Percentiles rank a stretch among this genome's conserved stretches.
These are phyloP conservation scores for Euleptes europaea DNA, from an alignment of 2,113 vertebrate genomes.

Conservation along the genomic window DNA sequence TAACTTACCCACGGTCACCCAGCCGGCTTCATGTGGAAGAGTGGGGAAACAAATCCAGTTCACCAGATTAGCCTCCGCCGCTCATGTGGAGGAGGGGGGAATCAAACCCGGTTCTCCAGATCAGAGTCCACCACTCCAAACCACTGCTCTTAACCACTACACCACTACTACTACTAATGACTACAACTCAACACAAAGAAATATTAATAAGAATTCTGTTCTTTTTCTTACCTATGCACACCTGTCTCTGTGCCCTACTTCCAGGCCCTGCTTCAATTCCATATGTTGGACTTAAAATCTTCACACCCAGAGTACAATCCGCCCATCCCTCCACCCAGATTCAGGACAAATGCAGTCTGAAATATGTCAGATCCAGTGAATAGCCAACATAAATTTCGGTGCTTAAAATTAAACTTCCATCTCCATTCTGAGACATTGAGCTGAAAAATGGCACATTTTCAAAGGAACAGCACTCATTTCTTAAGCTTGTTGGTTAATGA, in stretches of 20 bases:
- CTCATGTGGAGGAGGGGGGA: too few species aligned
- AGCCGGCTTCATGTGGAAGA: too few species aligned
- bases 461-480: not conserved
- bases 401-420: not conserved
- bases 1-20: too few species aligned
- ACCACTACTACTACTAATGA: slow-evolving; percentile 39
- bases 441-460: not conserved
- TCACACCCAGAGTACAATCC: not conserved
- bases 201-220: slow-evolving; percentile 22
- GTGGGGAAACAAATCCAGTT: too few species aligned
- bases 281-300: not conserved
- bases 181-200: not conserved
- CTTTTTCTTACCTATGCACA: not conserved
- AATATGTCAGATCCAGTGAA: too few species aligned
- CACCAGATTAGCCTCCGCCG: too few species aligned
- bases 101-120: too few species aligned
- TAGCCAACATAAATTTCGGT: not conserved
- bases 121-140: too few species aligned
- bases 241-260: not conserved
- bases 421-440: not conserved
- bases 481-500: not conserved
- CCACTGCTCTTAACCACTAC: too few species aligned
- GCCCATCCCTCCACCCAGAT: not conserved
- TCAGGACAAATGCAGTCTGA: not conserved
- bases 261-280: not conserved